A percentile compares a stretch with the other conserved stretches of the same genome.
Conservation (phyloP, 1,140 invertebrate species). For the Dicyema japonicum region DNA sequence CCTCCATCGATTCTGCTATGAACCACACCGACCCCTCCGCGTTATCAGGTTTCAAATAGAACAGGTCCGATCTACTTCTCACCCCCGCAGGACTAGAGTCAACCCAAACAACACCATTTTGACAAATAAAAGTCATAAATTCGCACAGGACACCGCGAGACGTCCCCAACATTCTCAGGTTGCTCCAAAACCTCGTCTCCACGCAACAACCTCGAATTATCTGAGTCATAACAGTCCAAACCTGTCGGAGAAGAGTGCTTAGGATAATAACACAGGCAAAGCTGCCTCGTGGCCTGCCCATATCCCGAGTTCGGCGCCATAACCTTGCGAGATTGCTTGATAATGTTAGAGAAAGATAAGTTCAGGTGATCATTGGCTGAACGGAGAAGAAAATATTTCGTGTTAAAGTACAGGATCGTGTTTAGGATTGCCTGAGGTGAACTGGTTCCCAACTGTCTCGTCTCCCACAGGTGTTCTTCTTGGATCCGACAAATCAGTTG, state of each 20-base stretch:
- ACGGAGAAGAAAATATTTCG: conserved; percentile 3
- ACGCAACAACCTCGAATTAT: no score
- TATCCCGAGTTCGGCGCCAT: neutral
- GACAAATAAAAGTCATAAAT: conserved; percentile 4
- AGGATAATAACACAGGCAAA: no score
- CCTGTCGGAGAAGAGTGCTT: neutral
- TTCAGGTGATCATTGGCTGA: conserved; percentile 3
- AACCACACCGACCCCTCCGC: no score
- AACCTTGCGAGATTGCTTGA: conserved; percentile 1
- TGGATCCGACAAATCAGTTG: conserved; percentile 4
- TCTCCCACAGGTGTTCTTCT: conserved; percentile 5
- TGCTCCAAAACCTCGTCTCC: conserved; percentile 1
- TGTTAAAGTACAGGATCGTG: conserved; percentile 5
- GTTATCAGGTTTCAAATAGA: no score
- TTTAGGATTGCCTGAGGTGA: conserved; percentile 3
- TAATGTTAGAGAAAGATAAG: conserved; percentile 2
- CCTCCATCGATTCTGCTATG: no score
- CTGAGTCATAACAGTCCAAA: neutral
- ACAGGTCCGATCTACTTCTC: no score
- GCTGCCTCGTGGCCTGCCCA: no score
- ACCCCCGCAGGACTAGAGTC: no score
- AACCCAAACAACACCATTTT: no score
- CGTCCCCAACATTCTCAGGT: conserved; percentile 1
- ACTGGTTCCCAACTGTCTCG: conserved; percentile 3
- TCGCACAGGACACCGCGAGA: conserved; percentile 3